These are phyloP conservation scores for Pagetopsis macropterus DNA, from an alignment of 2,797 vertebrate species.

Conservation along the genomic window DNA sequence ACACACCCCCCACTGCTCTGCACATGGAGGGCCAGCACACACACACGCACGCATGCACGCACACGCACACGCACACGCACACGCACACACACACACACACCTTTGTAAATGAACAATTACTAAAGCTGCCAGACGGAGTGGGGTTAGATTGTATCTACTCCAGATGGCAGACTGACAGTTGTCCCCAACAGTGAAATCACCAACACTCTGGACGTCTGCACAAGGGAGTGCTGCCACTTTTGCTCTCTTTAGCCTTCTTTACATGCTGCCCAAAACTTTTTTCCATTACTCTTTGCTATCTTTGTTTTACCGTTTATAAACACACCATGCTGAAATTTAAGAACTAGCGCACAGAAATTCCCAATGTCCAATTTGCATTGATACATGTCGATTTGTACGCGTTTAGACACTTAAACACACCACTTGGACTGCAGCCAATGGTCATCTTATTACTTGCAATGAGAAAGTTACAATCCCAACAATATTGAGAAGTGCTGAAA, in stretches of 20 bases:
- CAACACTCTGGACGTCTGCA: constrained; percentile 30
- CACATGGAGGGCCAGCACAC: not conserved
- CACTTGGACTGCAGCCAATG: not conserved
- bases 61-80: constrained; percentile 15
- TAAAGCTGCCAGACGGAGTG: constrained; percentile 53
- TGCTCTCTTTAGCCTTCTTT: constrained; percentile 35
- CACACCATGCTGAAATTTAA: not conserved
- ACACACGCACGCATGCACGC: not conserved
- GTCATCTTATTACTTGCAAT: not conserved
- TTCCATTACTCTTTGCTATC: not conserved
- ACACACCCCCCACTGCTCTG: constrained; percentile 27
- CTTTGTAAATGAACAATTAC: constrained; percentile 55
- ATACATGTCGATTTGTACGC: not conserved
- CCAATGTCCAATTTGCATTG: not conserved
- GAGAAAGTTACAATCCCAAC: too few relatives aligned
- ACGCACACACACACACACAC: too few relatives aligned
- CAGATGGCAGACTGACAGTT: constrained; percentile 68
- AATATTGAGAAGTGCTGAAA: too few relatives aligned
- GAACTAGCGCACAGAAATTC: not conserved
- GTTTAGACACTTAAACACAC: not conserved
- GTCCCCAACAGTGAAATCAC: constrained; percentile 60
- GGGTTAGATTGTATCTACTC: constrained; percentile 54
- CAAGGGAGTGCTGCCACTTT: constrained; percentile 20
- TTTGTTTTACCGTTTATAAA: constrained; percentile 6
- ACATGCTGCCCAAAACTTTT: constrained; percentile 22